A percentile compares a stretch with the other conserved stretches of the same genome.
These are phyloP conservation scores for Limenitis camilla DNA, from an alignment of 2,888 invertebrate genomes.

Conservation along the genomic window DNA sequence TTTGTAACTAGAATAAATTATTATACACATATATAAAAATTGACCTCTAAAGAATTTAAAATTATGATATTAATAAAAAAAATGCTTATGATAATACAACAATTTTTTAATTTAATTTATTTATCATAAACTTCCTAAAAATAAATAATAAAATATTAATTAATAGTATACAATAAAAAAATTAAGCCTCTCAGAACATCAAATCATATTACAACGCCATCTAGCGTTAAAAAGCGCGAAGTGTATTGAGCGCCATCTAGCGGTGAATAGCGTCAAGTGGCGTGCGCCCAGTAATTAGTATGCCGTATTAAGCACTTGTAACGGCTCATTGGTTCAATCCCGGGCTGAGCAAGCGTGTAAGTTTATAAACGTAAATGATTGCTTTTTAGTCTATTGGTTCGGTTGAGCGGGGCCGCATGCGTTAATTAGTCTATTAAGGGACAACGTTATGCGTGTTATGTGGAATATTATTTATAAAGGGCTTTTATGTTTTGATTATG, in stretches of 20 bases:
- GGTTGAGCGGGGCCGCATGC: constrained; percentile 12
- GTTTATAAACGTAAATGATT: constrained; percentile 28
- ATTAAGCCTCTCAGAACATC: background rate
- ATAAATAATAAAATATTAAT: too few species aligned
- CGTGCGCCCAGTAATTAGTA: constrained; percentile 23
- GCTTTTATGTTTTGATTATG: background rate
- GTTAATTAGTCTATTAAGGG: constrained; percentile 12
- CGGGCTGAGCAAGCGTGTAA: constrained; percentile 26
- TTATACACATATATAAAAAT: too few species aligned
- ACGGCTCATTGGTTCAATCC: constrained; percentile 30
- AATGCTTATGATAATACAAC: too few species aligned
- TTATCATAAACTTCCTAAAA: too few species aligned
- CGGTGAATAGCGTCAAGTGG: constrained; percentile 14
- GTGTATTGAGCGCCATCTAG: constrained; percentile 20
- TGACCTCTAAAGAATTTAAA: too few species aligned
- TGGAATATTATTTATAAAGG: background rate
- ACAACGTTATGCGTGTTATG: background rate
- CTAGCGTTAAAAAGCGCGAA: constrained; percentile 8
- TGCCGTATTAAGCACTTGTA: constrained; percentile 26
- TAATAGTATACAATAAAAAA: background rate
- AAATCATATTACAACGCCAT: constrained; percentile 5
- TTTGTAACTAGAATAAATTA: too few species aligned
- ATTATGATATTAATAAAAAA: too few species aligned
- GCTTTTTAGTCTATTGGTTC: constrained; percentile 27
- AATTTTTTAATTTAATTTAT: too few species aligned